Conservation (phyloP, 2,888 invertebrate species). For the Ectemnius continuus region DNA sequence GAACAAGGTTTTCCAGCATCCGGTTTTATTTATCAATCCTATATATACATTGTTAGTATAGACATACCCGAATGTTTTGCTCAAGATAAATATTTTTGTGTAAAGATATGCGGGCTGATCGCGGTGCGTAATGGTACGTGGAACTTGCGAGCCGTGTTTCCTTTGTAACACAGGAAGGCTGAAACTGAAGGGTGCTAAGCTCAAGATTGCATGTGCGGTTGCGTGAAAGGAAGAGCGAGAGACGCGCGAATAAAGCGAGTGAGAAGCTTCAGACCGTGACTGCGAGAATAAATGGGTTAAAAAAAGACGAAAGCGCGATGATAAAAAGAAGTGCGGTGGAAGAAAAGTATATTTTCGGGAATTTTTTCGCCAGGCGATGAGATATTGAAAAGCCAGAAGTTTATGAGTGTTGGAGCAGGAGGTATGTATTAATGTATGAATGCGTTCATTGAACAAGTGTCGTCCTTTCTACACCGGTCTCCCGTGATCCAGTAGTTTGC, state of each 20-base stretch:
- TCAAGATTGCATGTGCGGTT: conserved; percentile 56
- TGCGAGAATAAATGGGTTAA: conserved; percentile 26
- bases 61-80: conserved; percentile 69
- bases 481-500: background rate
- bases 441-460: conserved; percentile 14
- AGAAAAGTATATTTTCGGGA: conserved; percentile 67
- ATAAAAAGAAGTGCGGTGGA: conserved; percentile 41
- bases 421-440: background rate
- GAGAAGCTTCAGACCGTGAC: conserved; percentile 18
- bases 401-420: background rate
- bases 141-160: conserved; percentile 61
- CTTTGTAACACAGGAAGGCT: conserved; percentile 68
- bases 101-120: conserved; percentile 43
- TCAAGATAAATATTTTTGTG: conserved; percentile 66
- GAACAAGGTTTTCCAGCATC: conserved; percentile 32
- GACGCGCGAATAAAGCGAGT: conserved; percentile 32
- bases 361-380: conserved; percentile 52
- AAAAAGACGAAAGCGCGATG: conserved; percentile 29
- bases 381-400: conserved; percentile 15
- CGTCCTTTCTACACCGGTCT: conserved; percentile 6
- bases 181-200: conserved; percentile 73
- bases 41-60: conserved; percentile 55
- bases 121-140: conserved; percentile 52
- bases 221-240: conserved; percentile 32
- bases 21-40: conserved; percentile 49